phyloP scores from a whole-genome alignment of 2,113 vertebrate genomes.

The Axis porcinus region DNA sequence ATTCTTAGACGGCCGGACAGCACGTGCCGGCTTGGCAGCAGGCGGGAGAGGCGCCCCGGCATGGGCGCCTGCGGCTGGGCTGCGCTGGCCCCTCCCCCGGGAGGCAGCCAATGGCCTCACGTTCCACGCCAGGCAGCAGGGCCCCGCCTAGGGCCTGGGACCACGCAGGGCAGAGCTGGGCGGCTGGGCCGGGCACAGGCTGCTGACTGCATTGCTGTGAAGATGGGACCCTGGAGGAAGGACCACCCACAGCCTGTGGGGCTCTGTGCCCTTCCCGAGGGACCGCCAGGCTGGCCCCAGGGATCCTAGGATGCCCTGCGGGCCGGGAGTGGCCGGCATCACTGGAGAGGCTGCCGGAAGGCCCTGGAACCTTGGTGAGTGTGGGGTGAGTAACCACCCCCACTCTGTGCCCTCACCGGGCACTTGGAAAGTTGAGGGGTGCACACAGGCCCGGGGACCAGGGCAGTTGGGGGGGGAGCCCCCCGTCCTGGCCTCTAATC shows the following conservation, averaged over 20 bases:
- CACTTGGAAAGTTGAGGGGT: neutral
- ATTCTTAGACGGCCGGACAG: neutral
- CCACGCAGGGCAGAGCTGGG: neutral
- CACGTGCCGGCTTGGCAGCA: neutral
- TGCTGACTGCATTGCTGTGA: neutral
- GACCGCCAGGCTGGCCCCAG: neutral
- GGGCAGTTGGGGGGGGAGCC: neutral
- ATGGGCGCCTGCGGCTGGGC: neutral
- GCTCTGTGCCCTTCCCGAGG: neutral
- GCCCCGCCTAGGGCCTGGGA: neutral
- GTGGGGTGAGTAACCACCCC: neutral
- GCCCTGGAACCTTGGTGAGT: neutral
- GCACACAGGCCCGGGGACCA: accelerated
- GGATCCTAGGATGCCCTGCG: neutral
- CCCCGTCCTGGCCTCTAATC: accelerated
- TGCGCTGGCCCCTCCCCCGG: neutral
- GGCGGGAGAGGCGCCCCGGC: neutral
- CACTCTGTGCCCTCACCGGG: neutral
- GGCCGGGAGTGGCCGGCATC: neutral
- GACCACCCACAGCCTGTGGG: neutral
- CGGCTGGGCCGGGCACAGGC: neutral
- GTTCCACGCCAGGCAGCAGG: neutral
- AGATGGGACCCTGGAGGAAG: neutral
- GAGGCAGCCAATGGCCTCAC: neutral
- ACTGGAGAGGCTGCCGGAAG: neutral